These are phyloP conservation scores for Limnephilus auricula DNA, from an alignment of 2,888 invertebrate species.

Conservation along the genomic window DNA sequence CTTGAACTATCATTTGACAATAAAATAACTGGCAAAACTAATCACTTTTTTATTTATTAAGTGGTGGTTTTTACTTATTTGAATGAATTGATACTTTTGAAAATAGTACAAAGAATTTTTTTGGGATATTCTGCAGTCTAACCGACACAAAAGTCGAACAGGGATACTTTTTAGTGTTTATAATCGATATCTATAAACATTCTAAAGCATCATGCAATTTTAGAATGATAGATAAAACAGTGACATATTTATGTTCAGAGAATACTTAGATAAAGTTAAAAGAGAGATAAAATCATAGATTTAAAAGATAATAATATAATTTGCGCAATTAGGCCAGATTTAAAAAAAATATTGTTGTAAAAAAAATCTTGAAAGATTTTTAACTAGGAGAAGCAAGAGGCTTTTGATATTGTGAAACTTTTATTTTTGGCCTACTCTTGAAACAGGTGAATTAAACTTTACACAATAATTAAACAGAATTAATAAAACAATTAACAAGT, in stretches of 20 bases:
- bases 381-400: no score
- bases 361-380: background rate
- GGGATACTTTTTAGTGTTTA: no score
- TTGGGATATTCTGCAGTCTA: no score
- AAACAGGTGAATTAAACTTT: background rate
- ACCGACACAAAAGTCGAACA: no score
- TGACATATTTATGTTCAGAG: background rate
- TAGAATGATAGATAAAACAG: background rate
- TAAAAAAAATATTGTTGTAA: background rate
- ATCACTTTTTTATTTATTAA: no score
- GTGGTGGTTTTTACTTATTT: no score
- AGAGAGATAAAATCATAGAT: background rate
- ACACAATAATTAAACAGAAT: background rate
- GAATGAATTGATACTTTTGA: no score
- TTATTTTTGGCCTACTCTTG: no score
- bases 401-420: background rate
- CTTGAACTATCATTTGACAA: no score
- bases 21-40: no score
- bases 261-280: background rate
- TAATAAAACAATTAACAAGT: background rate
- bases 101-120: no score
- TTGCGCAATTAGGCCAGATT: background rate
- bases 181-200: no score
- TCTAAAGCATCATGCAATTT: background rate
- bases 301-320: background rate